A percentile compares a stretch with the other conserved stretches of the same genome.
Evolutionary conservation across 2,888 invertebrate genomes (phyloP).

Genomic region (Leptarthrus brevirostris): DNA sequence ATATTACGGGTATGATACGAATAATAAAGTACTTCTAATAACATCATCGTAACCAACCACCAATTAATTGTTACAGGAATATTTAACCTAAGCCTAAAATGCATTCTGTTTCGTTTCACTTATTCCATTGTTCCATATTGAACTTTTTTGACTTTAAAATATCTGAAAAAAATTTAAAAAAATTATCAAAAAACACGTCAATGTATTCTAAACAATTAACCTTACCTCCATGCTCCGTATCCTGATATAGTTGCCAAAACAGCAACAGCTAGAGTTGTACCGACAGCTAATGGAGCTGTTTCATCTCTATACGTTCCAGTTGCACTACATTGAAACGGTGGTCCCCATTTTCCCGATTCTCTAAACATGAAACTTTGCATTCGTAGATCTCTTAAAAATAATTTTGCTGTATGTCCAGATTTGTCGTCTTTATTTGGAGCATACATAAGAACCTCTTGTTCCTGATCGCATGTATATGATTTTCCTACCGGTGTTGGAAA

Average conservation of each 20-base stretch:
- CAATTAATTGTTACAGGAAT: not conserved
- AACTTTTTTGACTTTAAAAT: slow-evolving; percentile 89
- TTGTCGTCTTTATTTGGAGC: slow-evolving; percentile 68
- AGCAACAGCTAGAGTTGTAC: slow-evolving; percentile 84
- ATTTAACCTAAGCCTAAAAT: not conserved
- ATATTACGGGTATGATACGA: too few species aligned
- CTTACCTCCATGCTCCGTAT: slow-evolving; percentile 76
- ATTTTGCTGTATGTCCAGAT: slow-evolving; percentile 71
- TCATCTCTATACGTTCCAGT: slow-evolving; percentile 78
- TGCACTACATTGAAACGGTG: slow-evolving; percentile 67
- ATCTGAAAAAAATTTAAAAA: slow-evolving; percentile 71
- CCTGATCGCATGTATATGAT: slow-evolving; percentile 81
- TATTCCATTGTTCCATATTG: slow-evolving; percentile 94
- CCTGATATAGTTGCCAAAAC: slow-evolving; percentile 84
- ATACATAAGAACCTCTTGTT: slow-evolving; percentile 74
- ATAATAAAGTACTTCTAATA: too few species aligned
- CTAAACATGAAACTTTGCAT: slow-evolving; percentile 92
- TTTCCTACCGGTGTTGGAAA: slow-evolving; percentile 90
- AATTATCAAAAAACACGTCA: not conserved
- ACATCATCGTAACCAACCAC: not conserved
- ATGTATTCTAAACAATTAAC: not conserved
- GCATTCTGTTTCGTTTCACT: slow-evolving; percentile 53
- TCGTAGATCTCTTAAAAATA: slow-evolving; percentile 77
- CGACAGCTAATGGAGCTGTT: slow-evolving; percentile 85
- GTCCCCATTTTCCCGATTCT: slow-evolving; percentile 73